phyloP scores from a whole-genome alignment of 2,113 vertebrate genomes.

The Xyliphius kryptos region DNA sequence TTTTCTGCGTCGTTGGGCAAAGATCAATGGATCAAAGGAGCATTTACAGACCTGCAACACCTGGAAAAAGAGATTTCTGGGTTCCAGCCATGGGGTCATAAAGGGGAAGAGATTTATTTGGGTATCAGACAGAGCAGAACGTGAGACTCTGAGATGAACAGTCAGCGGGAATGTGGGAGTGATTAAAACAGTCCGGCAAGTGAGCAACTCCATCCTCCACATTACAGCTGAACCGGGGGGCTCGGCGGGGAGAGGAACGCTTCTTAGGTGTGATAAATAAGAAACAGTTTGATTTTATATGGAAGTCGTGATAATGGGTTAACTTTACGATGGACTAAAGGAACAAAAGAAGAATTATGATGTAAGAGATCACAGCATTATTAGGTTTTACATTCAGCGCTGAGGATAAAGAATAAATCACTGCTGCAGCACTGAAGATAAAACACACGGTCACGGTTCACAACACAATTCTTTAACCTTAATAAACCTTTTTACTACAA shows the following conservation, averaged over 20 bases:
- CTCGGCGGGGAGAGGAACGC: no score
- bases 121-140: not conserved
- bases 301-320: no score
- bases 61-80: constrained; percentile 8
- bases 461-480: no score
- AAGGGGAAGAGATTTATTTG: constrained; percentile 19
- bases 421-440: no score
- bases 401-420: no score
- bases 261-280: not conserved
- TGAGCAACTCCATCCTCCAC: constrained; percentile 5
- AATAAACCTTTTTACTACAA: no score
- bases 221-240: not conserved
- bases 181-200: constrained; percentile 25
- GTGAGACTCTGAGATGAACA: constrained; percentile 23
- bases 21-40: constrained; percentile 19
- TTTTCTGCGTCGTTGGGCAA: constrained; percentile 13
- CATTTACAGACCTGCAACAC: constrained; percentile 18
- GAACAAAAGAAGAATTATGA: no score
- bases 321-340: no score
- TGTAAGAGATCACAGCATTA: no score
- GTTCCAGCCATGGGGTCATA: constrained; percentile 13
- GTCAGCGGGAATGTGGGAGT: constrained; percentile 15
- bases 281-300: not conserved
- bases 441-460: no score
- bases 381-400: no score